These are phyloP conservation scores for Pteropus rufus DNA, from an alignment of 2,797 vertebrate genomes.

Conservation along the genomic window DNA sequence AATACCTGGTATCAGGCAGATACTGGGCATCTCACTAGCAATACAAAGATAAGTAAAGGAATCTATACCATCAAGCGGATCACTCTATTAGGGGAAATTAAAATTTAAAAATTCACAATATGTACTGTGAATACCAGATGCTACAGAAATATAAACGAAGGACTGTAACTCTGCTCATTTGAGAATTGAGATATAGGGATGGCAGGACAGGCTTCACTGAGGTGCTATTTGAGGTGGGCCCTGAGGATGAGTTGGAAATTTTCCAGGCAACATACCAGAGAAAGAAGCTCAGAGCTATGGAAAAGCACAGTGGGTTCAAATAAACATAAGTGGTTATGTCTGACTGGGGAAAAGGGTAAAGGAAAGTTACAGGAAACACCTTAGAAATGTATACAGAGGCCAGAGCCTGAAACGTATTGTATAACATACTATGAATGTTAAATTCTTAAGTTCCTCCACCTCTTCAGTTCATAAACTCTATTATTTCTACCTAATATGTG, in stretches of 20 bases:
- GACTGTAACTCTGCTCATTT: not conserved
- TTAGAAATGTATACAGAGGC: not conserved
- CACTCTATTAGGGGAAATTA: not conserved
- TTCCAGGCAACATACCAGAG: not conserved
- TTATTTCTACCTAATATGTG: not conserved
- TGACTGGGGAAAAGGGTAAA: not conserved
- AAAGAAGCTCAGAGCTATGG: not conserved
- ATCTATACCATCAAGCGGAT: not conserved
- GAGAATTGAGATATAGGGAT: not conserved
- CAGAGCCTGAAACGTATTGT: not conserved
- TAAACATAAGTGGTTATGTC: not conserved
- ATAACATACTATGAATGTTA: not conserved
- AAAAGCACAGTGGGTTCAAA: conserved; percentile 9
- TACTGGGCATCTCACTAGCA: not conserved
- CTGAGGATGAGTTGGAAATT: not conserved
- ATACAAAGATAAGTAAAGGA: not conserved
- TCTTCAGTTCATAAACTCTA: conserved; percentile 22
- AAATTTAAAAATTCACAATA: not conserved
- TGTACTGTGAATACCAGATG: not conserved
- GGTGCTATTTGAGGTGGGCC: not conserved
- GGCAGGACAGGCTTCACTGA: not conserved
- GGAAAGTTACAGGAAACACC: not conserved
- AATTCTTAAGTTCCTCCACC: not conserved
- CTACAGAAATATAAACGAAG: not conserved
- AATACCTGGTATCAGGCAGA: not conserved